Base-by-base conservation (phyloP, 2,797 vertebrate species). In the Megaceryle alcyon region DNA sequence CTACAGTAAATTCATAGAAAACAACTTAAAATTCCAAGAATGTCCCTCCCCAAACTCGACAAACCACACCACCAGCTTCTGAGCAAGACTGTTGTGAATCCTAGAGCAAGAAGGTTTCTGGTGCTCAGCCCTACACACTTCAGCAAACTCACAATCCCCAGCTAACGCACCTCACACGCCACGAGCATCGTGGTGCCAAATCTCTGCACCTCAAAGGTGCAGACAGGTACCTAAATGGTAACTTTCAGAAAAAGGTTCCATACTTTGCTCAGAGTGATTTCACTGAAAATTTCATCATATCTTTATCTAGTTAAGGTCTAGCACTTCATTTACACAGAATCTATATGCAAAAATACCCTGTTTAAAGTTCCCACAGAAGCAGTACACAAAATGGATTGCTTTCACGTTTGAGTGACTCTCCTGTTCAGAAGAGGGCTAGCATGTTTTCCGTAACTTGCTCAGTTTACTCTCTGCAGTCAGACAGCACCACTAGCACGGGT, bases 391-490 rank as follows among this genome's bases (percentile, higher is more conserved):
- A 72, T 0, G 28, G 66, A 69, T 69, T 53, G 63, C 63, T 70
- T 86, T 76, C 82, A 92, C 31, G 0, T 93, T 82, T 69, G 44
- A 96, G 84, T 39, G 70, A 39, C 94, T 94, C 77, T 82, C 91
- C 89, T 63, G 85, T 5, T 90, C 89, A 91, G 92, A 56, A 91
- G 82, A 61, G 57, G 85, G 77, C 89, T 92, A 96, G 92, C 92
- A 53, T 66, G 80, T 76, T 95, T 94, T 79, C 87, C 77, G 49
- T 88, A 95, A 91, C 87, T 82, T 57, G 73, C 56, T 92, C 54
- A 17, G 77, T 83, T 93, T 76, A 86, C 83, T 94, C 89, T 91
- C 89, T 95, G 89, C 96, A 92, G 80, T 84, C 80, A 88, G 93
- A 88, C 87, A 92, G 91, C 90, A 90, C 70, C 15, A 18, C 88